Base-by-base conservation (phyloP, 35 echinoderm and acorn worm genomes). In the Patiria miniata region DNA sequence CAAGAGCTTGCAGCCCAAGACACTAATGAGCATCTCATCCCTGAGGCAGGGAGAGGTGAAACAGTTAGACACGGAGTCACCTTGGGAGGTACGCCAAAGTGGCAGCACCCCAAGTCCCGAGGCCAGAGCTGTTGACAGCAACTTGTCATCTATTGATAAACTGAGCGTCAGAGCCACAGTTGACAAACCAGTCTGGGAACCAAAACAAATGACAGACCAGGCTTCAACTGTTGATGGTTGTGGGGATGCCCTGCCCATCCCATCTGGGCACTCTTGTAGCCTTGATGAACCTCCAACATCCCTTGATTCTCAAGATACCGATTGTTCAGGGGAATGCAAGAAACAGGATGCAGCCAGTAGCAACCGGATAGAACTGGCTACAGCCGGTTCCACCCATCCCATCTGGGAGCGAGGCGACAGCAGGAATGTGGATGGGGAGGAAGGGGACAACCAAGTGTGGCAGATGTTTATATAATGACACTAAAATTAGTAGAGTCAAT, bases 391-490 rank as follows among this genome's bases (percentile, higher is more conserved):
- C 8, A 26, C 57, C 28, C 19, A 26, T 60, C 34, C 65, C 29
- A n/a, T 68, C 16, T n/a, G n/a, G 30, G 30, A 1, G 60, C 60
- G 30, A 19, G 65, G 65, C 23, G 26, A 73, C 26, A 30, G 34
- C 29, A 16, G 65, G 65, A 73, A 84, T 15, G 80, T 37, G 23
- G 81, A 90, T 21, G 32, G 21, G 14, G 52, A 82, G 15, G 69
- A 84, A 38, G 81, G 84, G 5, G 81, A 90, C 8, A 69, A 37
- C 55, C 80, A 83, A 47, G 88, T 90, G n/a, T 90, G 88, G 88
- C 88, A 90, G 57, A 82, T 90, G 29, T 90, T 84, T 78, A 84
- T 90, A 56, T 90, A 83, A 90, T n/a, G n/a, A n/a, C n/a, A n/a
- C n/a, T n/a, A n/a, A n/a, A n/a, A n/a, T n/a, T n/a, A n/a, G n/a